Percentiles rank a stretch among this genome's conserved stretches.
Conservation (phyloP, 2,113 vertebrate species). For the Neoarius graeffei region DNA sequence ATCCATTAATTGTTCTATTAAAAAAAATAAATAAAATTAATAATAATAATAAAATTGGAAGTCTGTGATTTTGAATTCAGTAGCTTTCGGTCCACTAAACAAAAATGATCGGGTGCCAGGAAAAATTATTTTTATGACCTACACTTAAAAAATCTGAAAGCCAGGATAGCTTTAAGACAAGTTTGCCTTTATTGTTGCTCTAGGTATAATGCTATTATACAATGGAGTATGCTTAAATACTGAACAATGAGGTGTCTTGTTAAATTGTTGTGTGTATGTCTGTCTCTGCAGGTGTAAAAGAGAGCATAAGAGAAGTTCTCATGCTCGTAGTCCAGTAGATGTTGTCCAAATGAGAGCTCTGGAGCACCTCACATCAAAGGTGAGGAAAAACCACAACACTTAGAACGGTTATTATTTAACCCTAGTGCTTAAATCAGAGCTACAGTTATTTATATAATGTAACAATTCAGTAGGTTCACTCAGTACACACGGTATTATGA, state of each 20-base stretch:
- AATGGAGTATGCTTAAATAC: neutral
- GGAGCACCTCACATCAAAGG: conserved; percentile 80
- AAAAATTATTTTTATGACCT: too few species aligned
- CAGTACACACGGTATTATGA: neutral
- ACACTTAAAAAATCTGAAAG: too few species aligned
- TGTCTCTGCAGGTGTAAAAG: conserved; percentile 67
- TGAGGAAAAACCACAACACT: conserved; percentile 58
- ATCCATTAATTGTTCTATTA: too few species aligned
- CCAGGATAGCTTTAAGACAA: too few species aligned
- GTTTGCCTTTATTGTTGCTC: neutral
- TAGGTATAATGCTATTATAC: neutral
- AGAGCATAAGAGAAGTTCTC: conserved; percentile 73
- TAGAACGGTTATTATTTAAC: neutral
- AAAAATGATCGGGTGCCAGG: too few species aligned
- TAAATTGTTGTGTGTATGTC: neutral
- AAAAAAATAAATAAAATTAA: too few species aligned
- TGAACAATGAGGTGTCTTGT: neutral
- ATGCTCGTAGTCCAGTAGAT: conserved; percentile 69
- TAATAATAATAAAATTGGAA: too few species aligned
- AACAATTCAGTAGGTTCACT: neutral
- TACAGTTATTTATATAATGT: neutral
- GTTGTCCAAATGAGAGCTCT: conserved; percentile 71
- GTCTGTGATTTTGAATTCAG: too few species aligned
- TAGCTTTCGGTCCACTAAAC: too few species aligned
- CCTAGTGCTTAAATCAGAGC: neutral